phyloP scores from a whole-genome alignment of 2,797 vertebrate species.

The Cirrhinus molitorella region DNA sequence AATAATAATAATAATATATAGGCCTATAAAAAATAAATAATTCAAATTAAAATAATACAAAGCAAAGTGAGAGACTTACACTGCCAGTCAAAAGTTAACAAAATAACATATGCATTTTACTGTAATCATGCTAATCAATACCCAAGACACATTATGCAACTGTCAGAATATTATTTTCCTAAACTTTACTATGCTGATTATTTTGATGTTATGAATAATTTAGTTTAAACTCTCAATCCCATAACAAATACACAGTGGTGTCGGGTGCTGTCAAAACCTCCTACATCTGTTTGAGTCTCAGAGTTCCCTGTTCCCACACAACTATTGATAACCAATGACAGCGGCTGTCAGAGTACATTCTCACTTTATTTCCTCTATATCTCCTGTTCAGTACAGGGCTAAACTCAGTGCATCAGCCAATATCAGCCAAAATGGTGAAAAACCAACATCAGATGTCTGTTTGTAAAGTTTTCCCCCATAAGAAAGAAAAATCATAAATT shows the following conservation, averaged over 20 bases:
- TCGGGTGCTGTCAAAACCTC: conserved; percentile 11
- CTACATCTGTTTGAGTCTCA: neutral
- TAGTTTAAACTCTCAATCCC: conserved; percentile 7
- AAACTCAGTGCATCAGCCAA: neutral
- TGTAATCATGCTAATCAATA: neutral
- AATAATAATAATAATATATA: too few relatives aligned
- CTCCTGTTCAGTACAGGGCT: neutral
- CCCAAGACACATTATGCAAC: neutral
- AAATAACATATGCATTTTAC: too few relatives aligned
- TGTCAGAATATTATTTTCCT: neutral
- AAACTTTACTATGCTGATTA: neutral
- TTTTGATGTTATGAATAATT: conserved; percentile 14
- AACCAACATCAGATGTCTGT: neutral
- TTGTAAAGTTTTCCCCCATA: neutral
- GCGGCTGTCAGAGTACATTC: conserved; percentile 30
- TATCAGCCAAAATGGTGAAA: neutral
- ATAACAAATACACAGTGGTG: conserved; percentile 10
- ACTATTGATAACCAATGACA: conserved; percentile 38
- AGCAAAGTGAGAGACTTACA: too few relatives aligned
- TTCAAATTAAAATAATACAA: too few relatives aligned
- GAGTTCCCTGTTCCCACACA: conserved; percentile 2
- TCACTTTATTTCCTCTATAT: neutral
- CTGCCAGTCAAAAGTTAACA: too few relatives aligned
- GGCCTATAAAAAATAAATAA: too few relatives aligned
- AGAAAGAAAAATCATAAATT: neutral